Base-by-base conservation (phyloP, 2,113 vertebrate species). In the Aegithalos caudatus region DNA sequence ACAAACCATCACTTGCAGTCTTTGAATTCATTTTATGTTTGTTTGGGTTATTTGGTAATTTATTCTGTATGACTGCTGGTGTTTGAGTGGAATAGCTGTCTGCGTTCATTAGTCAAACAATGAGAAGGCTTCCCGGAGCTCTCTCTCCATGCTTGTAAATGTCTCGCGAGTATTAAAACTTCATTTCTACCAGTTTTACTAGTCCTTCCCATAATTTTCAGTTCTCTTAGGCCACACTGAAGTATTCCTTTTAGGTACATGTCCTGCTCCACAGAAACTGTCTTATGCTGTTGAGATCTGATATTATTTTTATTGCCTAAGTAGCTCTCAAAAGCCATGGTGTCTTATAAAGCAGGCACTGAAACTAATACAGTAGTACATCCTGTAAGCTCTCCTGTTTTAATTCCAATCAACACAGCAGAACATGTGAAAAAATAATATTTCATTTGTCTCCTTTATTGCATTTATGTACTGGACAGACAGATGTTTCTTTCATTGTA, bases 361-460 rank as follows among this genome's bases (percentile, higher is more conserved):
- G 77, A 61, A 35, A 78, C 37, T 29, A 58, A 48, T 3, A 38
- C 35, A 69, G 37, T 33, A 57, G 42, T 53, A 50, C 45, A 54
- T 62, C 38, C 25, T 64, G 22, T 79, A 53, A 48, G 8, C n/a
- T 61, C 16, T 58, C 64, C 71, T 78, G 22, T n/a, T 88, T 85
- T 71, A 61, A 24, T 92, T 96, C 78, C 38, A 17, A 58, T 84
- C 6, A 7, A 44, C 56, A 67, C 22, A 83, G 35, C 42, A 92
- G 53, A 83, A 67, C 35, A 22, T 12, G 51, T 47, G 57, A 64
- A 94, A 93, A 76, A 37, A 23, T 4, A 44, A 9, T 58, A 73
- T 82, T 91, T 94, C 3, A 88, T 95, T 88, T 96, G 35, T 42
- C 77, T 90, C 62, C 45, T 69, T 91, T 92, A 60, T 71, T 89